Conservation (phyloP, 2,113 vertebrate genomes). For the Rallus limicola region DNA sequence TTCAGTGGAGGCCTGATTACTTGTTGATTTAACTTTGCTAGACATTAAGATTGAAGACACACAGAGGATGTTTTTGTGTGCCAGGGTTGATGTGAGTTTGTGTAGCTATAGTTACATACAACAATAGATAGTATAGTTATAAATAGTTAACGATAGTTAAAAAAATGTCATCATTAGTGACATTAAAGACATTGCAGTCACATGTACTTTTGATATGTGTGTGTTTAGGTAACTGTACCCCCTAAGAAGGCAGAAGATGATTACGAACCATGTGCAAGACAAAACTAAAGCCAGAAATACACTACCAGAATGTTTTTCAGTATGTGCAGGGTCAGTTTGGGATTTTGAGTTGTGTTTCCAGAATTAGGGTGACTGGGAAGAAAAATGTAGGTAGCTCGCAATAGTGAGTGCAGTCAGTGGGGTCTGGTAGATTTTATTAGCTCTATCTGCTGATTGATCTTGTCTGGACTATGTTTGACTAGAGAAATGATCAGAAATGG, state of each 20-base stretch:
- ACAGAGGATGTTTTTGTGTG: background rate
- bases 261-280: background rate
- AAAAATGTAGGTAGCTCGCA: no score
- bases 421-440: background rate
- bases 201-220: accelerated
- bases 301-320: background rate
- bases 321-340: background rate
- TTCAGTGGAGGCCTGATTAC: background rate
- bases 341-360: background rate
- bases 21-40: background rate
- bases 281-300: background rate
- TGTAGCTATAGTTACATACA: background rate
- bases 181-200: no score
- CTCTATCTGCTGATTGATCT: background rate
- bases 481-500: background rate
- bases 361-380: background rate
- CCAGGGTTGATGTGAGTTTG: background rate
- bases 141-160: background rate
- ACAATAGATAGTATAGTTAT: background rate
- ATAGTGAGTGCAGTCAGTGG: background rate
- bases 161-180: background rate
- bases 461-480: background rate
- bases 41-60: no score
- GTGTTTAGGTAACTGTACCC: background rate
- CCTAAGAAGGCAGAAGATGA: background rate